Conservation (phyloP, 2,888 invertebrate species). For the Azorinus chamasolen region DNA sequence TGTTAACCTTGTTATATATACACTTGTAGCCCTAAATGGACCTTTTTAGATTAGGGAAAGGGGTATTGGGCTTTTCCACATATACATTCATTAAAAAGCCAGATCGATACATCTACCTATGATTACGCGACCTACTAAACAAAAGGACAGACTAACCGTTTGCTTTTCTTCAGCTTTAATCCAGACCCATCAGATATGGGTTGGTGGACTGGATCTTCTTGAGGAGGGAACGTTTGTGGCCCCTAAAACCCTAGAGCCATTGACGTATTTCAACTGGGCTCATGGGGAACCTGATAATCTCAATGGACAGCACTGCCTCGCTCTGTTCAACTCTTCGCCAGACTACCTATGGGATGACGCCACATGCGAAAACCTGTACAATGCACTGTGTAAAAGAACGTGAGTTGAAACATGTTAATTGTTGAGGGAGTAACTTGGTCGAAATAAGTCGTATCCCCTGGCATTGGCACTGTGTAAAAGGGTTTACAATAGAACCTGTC, state of each 20-base stretch:
- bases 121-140: too few relatives aligned
- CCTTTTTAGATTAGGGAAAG: too few relatives aligned
- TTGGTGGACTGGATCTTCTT: constrained; percentile 59
- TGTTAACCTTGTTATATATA: too few relatives aligned
- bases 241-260: constrained; percentile 38
- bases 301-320: constrained; percentile 58
- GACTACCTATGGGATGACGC: constrained; percentile 55
- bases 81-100: too few relatives aligned
- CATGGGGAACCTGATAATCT: constrained; percentile 56
- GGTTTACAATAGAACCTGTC: too few relatives aligned
- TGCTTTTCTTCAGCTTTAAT: constrained; percentile 26
- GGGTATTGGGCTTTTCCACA: too few relatives aligned
- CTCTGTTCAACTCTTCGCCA: constrained; percentile 29
- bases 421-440: too few relatives aligned
- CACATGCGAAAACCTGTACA: constrained; percentile 36
- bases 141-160: too few relatives aligned
- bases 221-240: constrained; percentile 54
- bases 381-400: constrained; percentile 53
- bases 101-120: too few relatives aligned
- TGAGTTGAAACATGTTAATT: constrained; percentile 43
- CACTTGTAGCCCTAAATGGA: too few relatives aligned
- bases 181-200: constrained; percentile 46
- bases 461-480: too few relatives aligned
- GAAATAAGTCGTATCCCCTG: too few relatives aligned
- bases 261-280: constrained; percentile 57